A percentile compares a stretch with the other conserved stretches of the same genome.
These are phyloP conservation scores for Ceratitis capitata DNA, from an alignment of 1,140 invertebrate genomes.

Conservation along the genomic window DNA sequence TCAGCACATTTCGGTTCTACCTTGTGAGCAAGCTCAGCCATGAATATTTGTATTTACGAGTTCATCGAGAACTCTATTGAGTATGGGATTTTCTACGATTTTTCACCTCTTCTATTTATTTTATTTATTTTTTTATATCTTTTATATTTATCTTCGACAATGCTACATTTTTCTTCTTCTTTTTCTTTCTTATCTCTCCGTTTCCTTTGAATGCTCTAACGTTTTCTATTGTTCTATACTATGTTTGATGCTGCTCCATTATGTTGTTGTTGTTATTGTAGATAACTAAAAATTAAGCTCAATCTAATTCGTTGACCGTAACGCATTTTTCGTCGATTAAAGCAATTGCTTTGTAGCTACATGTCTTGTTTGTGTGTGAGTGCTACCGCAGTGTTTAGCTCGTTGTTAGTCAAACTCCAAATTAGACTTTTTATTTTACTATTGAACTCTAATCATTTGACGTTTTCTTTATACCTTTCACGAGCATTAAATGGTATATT, in stretches of 20 bases:
- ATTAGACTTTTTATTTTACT: neutral
- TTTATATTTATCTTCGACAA: neutral
- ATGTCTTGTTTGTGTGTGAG: neutral
- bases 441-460: neutral
- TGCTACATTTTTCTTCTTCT: neutral
- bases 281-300: constrained; percentile 34
- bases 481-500: too few species aligned
- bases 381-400: neutral
- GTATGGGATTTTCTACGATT: constrained; percentile 22
- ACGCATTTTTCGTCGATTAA: constrained; percentile 11
- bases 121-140: constrained; percentile 15
- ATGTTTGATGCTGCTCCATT: neutral
- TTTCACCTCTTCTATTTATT: constrained; percentile 17
- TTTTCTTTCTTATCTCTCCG: neutral
- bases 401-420: constrained; percentile 7
- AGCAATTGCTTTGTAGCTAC: constrained; percentile 1
- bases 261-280: neutral
- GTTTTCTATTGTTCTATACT: neutral
- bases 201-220: neutral
- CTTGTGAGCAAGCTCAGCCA: neutral
- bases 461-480: too few species aligned
- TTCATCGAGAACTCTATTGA: neutral
- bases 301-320: constrained; percentile 34
- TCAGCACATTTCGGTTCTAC: constrained; percentile 23
- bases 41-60: neutral